phyloP scores from a whole-genome alignment of 1,140 invertebrate species.

The Dendroctonus ponderosae region DNA sequence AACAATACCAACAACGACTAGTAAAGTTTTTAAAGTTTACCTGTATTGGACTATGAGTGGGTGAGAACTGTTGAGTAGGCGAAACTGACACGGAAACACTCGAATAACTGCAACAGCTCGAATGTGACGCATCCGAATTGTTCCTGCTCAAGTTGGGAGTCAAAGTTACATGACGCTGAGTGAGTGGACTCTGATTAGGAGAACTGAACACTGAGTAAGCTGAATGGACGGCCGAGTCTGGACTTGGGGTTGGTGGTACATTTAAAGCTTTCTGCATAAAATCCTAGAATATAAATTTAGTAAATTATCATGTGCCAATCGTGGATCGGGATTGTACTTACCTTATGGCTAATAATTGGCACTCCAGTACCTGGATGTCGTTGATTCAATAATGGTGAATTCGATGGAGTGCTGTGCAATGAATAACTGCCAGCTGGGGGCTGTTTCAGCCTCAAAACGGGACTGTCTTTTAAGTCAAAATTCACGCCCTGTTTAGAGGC shows the following conservation, averaged over 20 bases:
- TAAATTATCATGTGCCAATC: background rate
- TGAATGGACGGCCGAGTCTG: conserved; percentile 83
- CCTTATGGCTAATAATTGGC: conserved; percentile 60
- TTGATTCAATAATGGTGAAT: conserved; percentile 64
- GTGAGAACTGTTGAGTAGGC: conserved; percentile 60
- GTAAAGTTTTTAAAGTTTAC: conserved; percentile 45
- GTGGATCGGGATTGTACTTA: conserved; percentile 1
- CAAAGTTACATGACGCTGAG: conserved; percentile 73
- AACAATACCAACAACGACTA: background rate
- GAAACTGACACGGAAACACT: conserved; percentile 60
- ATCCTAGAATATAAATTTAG: conserved; percentile 54
- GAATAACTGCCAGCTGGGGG: conserved; percentile 58
- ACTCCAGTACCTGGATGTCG: conserved; percentile 52
- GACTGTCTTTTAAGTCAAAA: conserved; percentile 44
- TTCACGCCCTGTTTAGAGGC: conserved; percentile 39
- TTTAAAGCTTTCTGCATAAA: conserved; percentile 50
- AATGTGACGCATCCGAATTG: conserved; percentile 87
- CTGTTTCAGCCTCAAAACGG: conserved; percentile 46
- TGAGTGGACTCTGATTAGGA: conserved; percentile 81
- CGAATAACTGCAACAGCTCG: conserved; percentile 73
- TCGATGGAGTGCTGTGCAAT: conserved; percentile 60
- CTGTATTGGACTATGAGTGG: conserved; percentile 84
- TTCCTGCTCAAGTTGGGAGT: conserved; percentile 82
- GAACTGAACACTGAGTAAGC: conserved; percentile 78
- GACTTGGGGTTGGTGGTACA: conserved; percentile 69